Base-by-base conservation (phyloP, 2,888 invertebrate genomes). In the Drosophila putrida region DNA sequence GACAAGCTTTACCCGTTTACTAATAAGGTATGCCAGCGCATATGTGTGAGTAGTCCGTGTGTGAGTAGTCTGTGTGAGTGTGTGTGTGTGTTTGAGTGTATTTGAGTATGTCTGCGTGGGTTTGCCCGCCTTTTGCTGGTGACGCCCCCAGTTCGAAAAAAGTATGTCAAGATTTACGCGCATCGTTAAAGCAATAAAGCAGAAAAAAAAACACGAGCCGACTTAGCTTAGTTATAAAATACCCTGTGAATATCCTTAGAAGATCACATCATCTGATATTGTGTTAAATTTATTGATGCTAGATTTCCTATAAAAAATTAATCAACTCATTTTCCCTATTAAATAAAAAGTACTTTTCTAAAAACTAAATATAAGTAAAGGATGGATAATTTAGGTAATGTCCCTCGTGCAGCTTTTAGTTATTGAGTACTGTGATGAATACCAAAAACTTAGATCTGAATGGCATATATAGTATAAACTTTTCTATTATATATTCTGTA, bases 121-220 rank as follows among this genome's bases (percentile, higher is more conserved):
- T 44, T 13, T 47, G 27, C 27, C 28, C 61, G 64, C 55, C 58
- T 55, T 65, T 68, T 61, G 64, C 50, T 44, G 39, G 47, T 47
- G 41, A 54, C 62, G 64, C 67, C 58, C 47, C 38, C 38, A 13
- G 47, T 67, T 61, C 28, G 43, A 57, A 50, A 54, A 88, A 82
- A 80, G 83, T 83, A 86, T 88, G 83, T 83, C 89, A 83, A 83
- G 89, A 88, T 88, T 86, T 82, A 83, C 83, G 83, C 87, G 89
- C 83, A 80, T 88, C 89, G 87, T 83, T 88, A 74, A 69, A 70
- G 78, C 67, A 66, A 78, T 73, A 74, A 76, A 84, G 59, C 71
- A 80, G 73, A 64, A 59, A 59, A 49, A 33, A 20, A 31, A 25
- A 44, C 13, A 36, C 2, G 2, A 13, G 6, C 4, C 38, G n/a